Base-by-base conservation (phyloP, 2,113 vertebrate genomes). In the Zootoca vivipara region DNA sequence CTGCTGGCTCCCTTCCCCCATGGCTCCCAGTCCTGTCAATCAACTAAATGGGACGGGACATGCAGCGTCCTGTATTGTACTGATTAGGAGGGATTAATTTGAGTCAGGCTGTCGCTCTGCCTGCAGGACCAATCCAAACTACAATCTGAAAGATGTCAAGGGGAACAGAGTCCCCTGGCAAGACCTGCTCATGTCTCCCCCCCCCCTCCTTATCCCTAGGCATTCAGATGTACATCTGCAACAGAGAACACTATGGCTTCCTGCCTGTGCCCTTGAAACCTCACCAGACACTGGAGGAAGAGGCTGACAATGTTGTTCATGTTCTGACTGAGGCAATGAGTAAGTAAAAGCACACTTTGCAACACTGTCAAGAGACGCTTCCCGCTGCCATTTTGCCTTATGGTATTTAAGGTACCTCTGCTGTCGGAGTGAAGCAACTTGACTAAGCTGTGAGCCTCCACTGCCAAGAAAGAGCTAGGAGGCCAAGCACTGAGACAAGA, bases 221-320 rank as follows among this genome's bases (percentile, higher is more conserved):
- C 64, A 82, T 97, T 86, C 99, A 99, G 97, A 99, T 99, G 99
- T 97, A 98, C 84, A 91, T 99, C 90, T 99, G 99, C 94, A 99
- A 99, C 96, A 97, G 93, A 64, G 98, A 99, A n/a, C 98, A 98
- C 93, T 99, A 99, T 0, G 99, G 99, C 5, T 98, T 98, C 95
- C 97, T 99, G 74, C 98, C 98, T 2, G 97, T 99, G 89, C 99
- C 99, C 18, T 96, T 99, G 89, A 99, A 98, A 93, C 94, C 98
- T 0, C 98, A 99, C 69, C 98, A 99, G 92, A 98, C 89, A 0
- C 95, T 99, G 64, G 96, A 98, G 7, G 99, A 99, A 24, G 99
- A 99, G 67, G 91, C 95, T 0, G 98, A 99, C 94, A 98, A 96
- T 93, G 98, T 99, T 89, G 96, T 98, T 93, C 99, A 99, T 33